Base-by-base conservation (phyloP, 64 coral and sea anemone genomes). In the Montipora capricornis region DNA sequence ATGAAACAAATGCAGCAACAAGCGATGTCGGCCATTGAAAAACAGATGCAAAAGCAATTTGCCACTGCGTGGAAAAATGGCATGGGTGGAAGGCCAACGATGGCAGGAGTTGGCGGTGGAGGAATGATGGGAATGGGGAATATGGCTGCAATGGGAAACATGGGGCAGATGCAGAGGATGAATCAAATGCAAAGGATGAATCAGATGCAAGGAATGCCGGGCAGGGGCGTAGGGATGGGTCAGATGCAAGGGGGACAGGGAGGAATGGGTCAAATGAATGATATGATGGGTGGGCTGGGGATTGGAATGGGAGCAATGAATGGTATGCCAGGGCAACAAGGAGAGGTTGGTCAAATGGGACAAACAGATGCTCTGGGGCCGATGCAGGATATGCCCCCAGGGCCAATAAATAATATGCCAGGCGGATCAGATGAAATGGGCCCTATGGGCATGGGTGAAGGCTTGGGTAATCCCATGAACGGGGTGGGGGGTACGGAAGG, bases 1-100 rank as follows among this genome's bases (percentile, higher is more conserved):
- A 86, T 86, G 84, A 90, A 98, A 47, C 93, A 88, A 67, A 76
- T 98, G 59, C 73, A 94, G 20, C 66, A 88, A 52, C 89, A 98
- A 78, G 96, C 96, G 59, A 88, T 95, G 88, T 83, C 81, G 46
- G 96, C 87, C 10, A 73, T 95, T 70, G 82, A 86, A 86, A 86
- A 86, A 71, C 82, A 86, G 82, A 86, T 86, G 82, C 82, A 86
- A 86, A 86, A 86, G 15, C 82, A 86, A 86, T 86, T 86, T 70
- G 47, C 44, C 67, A 50, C 16, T 62, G 93, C 80, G 62, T 77
- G 51, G 88, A 83, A 75, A 83, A 49, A 24, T 37, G 57, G 93
- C 68, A 92, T 59, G 80, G 82, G 61, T 26, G 95, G 91, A 11
- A 88, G 61, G 70, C 84, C 57, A 52, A 76, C 22, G 19, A 71